These are phyloP conservation scores for Lepisosteus osseus DNA, from an alignment of 2,113 vertebrate species.

Conservation along the genomic window DNA sequence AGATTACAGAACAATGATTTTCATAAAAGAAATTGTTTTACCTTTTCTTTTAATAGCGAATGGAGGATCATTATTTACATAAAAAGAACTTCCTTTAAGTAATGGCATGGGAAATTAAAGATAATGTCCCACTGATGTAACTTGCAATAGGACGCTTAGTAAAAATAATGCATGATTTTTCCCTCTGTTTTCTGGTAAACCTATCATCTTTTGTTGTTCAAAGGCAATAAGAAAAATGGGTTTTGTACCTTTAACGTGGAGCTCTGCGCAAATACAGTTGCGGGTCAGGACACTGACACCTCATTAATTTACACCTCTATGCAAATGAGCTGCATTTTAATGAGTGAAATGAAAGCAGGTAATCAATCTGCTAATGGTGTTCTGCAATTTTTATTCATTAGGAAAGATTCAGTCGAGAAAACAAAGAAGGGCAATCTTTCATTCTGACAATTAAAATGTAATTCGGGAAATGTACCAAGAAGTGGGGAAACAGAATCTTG, in stretches of 20 bases:
- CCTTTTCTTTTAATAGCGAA: too few species aligned
- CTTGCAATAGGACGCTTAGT: background rate
- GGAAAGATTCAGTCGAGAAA: conserved; percentile 55
- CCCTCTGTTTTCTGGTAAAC: background rate
- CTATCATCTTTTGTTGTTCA: background rate
- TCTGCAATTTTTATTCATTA: conserved; percentile 61
- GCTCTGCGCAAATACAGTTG: background rate
- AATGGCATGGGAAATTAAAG: background rate
- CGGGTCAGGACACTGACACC: conserved; percentile 12
- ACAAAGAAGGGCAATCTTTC: conserved; percentile 53
- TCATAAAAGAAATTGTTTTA: too few species aligned
- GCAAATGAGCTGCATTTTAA: conserved; percentile 17
- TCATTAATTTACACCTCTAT: conserved; percentile 21
- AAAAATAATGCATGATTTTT: background rate
- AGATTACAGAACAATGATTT: too few species aligned
- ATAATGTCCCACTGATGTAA: background rate
- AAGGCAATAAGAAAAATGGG: conserved; percentile 3
- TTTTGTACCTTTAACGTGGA: background rate
- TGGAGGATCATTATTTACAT: too few species aligned
- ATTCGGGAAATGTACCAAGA: conserved; percentile 51
- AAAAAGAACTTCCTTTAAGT: too few species aligned
- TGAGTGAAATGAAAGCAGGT: conserved; percentile 25
- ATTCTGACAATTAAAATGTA: conserved; percentile 55
- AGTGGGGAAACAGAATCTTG: conserved; percentile 40
- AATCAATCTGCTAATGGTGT: conserved; percentile 53